Percentiles rank a stretch among this genome's conserved stretches.
Evolutionary conservation across 2,113 vertebrate genomes (phyloP).

Genomic region (Chloropsis cyanopogon): DNA sequence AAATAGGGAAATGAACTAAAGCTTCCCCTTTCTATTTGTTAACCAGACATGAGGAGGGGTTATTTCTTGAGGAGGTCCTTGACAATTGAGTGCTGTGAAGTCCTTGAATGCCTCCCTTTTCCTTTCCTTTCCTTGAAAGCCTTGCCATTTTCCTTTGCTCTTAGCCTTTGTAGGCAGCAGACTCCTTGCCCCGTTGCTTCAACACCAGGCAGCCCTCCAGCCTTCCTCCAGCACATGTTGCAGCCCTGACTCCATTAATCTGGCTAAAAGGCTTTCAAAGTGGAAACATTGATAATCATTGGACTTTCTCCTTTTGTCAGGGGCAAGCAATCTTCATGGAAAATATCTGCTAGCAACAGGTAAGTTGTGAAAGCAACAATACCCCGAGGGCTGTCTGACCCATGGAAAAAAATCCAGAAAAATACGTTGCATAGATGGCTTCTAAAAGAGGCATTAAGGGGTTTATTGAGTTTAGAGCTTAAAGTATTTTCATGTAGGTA

Average conservation of each 20-base stretch:
- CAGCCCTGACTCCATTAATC: not conserved
- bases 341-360: not conserved
- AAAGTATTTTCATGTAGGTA: not conserved
- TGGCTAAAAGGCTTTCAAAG: not conserved
- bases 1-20: not conserved
- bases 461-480: not conserved
- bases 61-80: not conserved
- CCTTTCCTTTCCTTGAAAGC: not conserved
- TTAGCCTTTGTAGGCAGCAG: not conserved
- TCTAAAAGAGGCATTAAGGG: not conserved
- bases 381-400: not conserved
- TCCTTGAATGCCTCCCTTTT: not conserved
- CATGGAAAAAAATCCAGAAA: not conserved
- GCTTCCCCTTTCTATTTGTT: not conserved
- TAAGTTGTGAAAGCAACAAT: not conserved
- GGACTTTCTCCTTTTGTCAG: not conserved
- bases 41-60: not conserved
- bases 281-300: not conserved
- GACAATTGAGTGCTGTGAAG: not conserved
- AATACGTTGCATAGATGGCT: not conserved
- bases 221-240: not conserved
- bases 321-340: not conserved
- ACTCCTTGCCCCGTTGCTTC: not conserved
- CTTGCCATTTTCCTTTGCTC: not conserved
- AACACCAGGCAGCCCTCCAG: not conserved